These are phyloP conservation scores for Mus spretus DNA, from an alignment of 2,797 vertebrate species.

Conservation along the genomic window DNA sequence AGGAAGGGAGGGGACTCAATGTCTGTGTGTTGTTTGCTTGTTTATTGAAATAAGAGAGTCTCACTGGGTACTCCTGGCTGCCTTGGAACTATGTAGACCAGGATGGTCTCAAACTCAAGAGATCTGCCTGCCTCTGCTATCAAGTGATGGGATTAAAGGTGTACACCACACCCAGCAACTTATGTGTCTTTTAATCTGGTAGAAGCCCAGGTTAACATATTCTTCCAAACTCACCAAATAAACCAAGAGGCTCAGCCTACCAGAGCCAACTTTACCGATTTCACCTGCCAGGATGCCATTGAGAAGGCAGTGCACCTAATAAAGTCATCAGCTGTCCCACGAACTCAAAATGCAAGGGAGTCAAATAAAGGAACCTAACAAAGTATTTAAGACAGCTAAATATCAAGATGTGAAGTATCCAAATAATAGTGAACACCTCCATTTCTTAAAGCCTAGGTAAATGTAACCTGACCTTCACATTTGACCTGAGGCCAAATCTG, in stretches of 20 bases:
- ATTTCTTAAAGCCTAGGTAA: background rate
- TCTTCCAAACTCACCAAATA: conserved; percentile 8
- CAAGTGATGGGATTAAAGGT: background rate
- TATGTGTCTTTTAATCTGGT: background rate
- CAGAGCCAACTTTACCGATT: background rate
- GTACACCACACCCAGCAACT: background rate
- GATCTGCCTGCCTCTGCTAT: background rate
- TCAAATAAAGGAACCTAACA: background rate
- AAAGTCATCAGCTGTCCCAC: background rate
- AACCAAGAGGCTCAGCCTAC: background rate
- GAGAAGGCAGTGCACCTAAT: background rate
- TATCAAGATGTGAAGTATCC: conserved; percentile 1
- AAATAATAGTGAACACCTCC: conserved; percentile 23
- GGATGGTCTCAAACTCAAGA: background rate
- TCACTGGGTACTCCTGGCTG: background rate
- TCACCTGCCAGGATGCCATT: background rate
- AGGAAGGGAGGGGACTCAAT: background rate
- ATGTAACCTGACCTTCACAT: background rate
- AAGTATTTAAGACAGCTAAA: conserved; percentile 1
- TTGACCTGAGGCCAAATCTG: background rate
- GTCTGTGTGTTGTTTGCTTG: background rate
- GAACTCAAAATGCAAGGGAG: conserved; percentile 13
- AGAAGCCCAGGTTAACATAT: background rate
- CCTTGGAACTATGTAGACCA: background rate
- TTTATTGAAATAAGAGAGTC: background rate